Percentiles rank a stretch among this genome's conserved stretches.
Evolutionary conservation across 1,140 invertebrate genomes (phyloP).

Genomic region (Macrotrachela quadricornifera): DNA sequence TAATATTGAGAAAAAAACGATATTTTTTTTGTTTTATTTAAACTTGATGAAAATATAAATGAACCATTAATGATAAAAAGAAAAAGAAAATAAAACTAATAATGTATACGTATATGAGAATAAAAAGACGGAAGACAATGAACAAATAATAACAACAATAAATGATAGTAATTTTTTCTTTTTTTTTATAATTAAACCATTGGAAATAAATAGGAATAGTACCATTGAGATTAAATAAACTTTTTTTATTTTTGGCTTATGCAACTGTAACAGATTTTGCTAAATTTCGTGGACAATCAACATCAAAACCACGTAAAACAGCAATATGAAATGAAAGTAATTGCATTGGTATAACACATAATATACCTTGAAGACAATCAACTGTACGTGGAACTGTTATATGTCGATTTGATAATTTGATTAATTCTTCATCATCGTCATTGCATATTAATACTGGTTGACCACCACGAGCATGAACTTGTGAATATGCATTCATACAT

Average conservation of each 20-base stretch:
- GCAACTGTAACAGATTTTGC: constrained; percentile 97
- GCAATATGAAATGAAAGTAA: constrained; percentile 89
- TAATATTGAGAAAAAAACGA: too few relatives aligned
- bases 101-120: too few relatives aligned
- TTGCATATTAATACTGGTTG: constrained; percentile 81
- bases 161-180: too few relatives aligned
- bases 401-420: constrained; percentile 42
- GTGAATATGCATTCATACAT: constrained; percentile 93
- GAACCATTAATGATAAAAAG: too few relatives aligned
- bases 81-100: too few relatives aligned
- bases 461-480: constrained; percentile 51
- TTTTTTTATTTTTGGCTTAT: constrained; percentile 32
- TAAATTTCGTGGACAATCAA: constrained; percentile 90
- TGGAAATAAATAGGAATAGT: too few relatives aligned
- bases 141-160: too few relatives aligned
- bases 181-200: too few relatives aligned
- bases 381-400: constrained; percentile 60
- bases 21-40: too few relatives aligned
- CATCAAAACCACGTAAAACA: constrained; percentile 80
- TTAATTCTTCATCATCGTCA: constrained; percentile 60
- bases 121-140: too few relatives aligned
- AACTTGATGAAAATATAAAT: too few relatives aligned
- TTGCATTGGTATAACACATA: constrained; percentile 92
- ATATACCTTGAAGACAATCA: constrained; percentile 71
- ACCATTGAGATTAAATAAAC: too few relatives aligned